phyloP scores from a whole-genome alignment of 2,113 vertebrate genomes.

The Halcyon malimbica region DNA sequence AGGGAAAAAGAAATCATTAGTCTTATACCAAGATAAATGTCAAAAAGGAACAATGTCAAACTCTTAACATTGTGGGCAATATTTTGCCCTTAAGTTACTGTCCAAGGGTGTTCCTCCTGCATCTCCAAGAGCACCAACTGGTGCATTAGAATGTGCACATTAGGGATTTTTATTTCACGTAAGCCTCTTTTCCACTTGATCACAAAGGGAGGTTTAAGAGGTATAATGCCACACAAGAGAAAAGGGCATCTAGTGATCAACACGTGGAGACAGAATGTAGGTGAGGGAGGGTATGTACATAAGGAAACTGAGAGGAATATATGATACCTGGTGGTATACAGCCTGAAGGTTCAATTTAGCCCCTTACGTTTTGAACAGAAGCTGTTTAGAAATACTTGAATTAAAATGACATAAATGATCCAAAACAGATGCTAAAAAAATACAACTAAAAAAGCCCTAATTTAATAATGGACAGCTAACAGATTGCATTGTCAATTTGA shows the following conservation, averaged over 20 bases:
- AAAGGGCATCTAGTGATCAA: background rate
- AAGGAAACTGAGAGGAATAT: background rate
- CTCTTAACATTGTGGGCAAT: background rate
- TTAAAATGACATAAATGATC: background rate
- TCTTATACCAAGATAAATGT: background rate
- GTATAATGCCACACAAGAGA: background rate
- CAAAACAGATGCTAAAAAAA: background rate
- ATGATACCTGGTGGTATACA: background rate
- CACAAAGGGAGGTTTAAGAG: background rate
- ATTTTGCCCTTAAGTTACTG: background rate
- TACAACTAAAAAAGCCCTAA: background rate
- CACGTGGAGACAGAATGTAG: background rate
- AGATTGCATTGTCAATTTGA: background rate
- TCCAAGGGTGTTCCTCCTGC: background rate
- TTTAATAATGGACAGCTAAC: background rate
- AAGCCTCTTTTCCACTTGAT: background rate
- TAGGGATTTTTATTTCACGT: background rate
- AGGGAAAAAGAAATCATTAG: background rate
- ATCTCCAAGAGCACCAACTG: background rate
- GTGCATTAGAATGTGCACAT: background rate
- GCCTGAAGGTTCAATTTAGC: background rate
- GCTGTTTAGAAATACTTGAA: background rate
- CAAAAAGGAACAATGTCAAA: background rate
- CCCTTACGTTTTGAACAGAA: background rate
- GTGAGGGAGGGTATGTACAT: fast-evolving